Percentiles rank a stretch among this genome's conserved stretches.
Conservation (phyloP, 53 echinoderm and acorn worm species). For the Arbacia lixula region DNA sequence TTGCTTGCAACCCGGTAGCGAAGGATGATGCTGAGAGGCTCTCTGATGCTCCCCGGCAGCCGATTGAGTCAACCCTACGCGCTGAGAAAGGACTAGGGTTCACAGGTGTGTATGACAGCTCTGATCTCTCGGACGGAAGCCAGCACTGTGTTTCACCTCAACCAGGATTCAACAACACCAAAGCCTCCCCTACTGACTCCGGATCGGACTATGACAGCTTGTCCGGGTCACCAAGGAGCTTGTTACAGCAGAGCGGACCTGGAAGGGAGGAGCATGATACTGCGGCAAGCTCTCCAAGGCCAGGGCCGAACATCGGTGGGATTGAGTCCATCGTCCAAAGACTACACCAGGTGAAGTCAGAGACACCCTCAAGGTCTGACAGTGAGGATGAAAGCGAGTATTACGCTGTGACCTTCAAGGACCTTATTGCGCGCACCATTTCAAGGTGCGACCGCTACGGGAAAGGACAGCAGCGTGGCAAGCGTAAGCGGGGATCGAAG, state of each 20-base stretch:
- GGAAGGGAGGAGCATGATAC: slow-evolving; percentile 23
- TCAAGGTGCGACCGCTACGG: slow-evolving; percentile 50
- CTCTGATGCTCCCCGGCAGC: neutral
- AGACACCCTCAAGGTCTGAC: slow-evolving; percentile 50
- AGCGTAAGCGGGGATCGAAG: slow-evolving; percentile 35
- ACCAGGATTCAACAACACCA: slow-evolving; percentile 14
- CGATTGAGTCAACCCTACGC: slow-evolving; percentile 10
- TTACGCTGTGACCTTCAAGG: slow-evolving; percentile 51
- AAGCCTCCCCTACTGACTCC: slow-evolving; percentile 31
- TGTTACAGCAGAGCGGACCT: neutral
- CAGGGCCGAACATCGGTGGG: slow-evolving; percentile 42
- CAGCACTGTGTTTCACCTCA: slow-evolving; percentile 20
- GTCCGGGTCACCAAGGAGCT: slow-evolving; percentile 8
- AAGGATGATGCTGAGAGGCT: neutral
- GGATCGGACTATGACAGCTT: slow-evolving; percentile 46
- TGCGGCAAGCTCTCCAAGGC: slow-evolving; percentile 8
- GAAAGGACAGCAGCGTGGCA: slow-evolving; percentile 41
- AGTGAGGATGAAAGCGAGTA: slow-evolving; percentile 56
- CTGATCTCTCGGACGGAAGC: slow-evolving; percentile 44
- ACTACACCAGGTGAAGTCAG: slow-evolving; percentile 52
- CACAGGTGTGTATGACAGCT: slow-evolving; percentile 36
- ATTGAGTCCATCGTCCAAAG: slow-evolving; percentile 56
- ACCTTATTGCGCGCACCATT: slow-evolving; percentile 49
- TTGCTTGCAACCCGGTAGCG: neutral
- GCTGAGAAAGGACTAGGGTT: neutral